Evolutionary conservation across 1,140 invertebrate species (phyloP), one percentile per base, ranked within the genome.

Genomic region (Lordiphosa stackelbergi): DNA sequence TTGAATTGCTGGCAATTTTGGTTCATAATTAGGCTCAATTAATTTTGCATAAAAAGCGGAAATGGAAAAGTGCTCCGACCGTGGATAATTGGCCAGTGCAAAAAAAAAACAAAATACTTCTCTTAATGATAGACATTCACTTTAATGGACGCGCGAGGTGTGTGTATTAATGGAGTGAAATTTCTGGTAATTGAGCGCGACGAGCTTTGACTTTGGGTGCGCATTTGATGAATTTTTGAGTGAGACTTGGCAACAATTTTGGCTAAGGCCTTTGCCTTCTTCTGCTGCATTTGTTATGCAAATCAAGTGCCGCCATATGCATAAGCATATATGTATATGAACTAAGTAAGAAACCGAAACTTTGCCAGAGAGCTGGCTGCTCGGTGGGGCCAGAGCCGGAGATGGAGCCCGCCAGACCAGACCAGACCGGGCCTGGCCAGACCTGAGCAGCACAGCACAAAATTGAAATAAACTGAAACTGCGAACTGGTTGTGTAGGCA

Each of bases 51-150:
- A 64, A 71, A 71, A 72, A 75, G 59, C 77, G 75, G 75, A 81
- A 81, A 77, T 77, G 75, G 66, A 71, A 83, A 61, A 78, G 45
- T 64, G 64, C 51, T 52, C 41, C 34, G 47, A 36, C 57, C 47
- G 53, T 55, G 52, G 62, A 69, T 73, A 66, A 71, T 66, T 35
- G 37, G 6, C 24, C 5, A 13, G 34, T 35, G 38, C 10, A 16
- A 35, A 49, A 53, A 53, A 16, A 16, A 16, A 16, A 16, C 16
- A 61, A 54, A 48, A 38, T 58, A 58, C 58, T 62, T 66, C 63
- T 74, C 59, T 77, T 83, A 81, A 81, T 81, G 77, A 83, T 83
- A 81, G 77, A 81, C 77, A 81, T 81, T 81, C 77, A 77, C 64
- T 83, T 81, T 83, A 77, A 81, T 73, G 77, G 59, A 53, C 43